Percentiles rank a stretch among this genome's conserved stretches.
phyloP scores from a whole-genome alignment of 2,888 invertebrate genomes.

The Cephonodes hylas region DNA sequence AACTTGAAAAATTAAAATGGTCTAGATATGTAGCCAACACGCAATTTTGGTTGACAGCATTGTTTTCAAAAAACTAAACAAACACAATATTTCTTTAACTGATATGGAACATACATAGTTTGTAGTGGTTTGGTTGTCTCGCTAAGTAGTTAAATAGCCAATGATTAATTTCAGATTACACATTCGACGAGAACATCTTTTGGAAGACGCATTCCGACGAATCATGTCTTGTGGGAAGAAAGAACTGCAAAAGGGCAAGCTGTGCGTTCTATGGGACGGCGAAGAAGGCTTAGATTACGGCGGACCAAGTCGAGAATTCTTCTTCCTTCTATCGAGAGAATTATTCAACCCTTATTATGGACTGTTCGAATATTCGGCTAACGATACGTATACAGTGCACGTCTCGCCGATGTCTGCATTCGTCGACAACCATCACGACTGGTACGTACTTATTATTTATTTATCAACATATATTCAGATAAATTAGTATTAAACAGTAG shows the following conservation, averaged over 20 bases:
- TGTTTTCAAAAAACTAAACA: no score
- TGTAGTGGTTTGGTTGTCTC: no score
- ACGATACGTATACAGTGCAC: slow-evolving; percentile 98
- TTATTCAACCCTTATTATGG: slow-evolving; percentile 99
- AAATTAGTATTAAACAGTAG: no score
- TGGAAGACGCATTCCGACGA: slow-evolving; percentile 97
- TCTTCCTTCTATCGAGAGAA: slow-evolving; percentile 97
- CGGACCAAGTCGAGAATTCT: slow-evolving; percentile 98
- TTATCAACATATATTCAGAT: no score
- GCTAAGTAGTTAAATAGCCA: neutral
- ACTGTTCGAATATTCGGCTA: slow-evolving; percentile 98
- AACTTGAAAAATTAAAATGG: no score
- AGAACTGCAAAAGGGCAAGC: slow-evolving; percentile 95
- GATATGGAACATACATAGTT: no score
- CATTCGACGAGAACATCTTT: slow-evolving; percentile 94
- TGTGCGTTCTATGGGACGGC: slow-evolving; percentile 96
- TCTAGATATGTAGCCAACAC: no score
- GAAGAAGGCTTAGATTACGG: slow-evolving; percentile 99
- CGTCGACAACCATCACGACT: slow-evolving; percentile 98
- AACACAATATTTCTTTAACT: no score
- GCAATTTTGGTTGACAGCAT: no score
- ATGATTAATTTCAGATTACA: slow-evolving; percentile 84
- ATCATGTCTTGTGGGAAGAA: slow-evolving; percentile 98
- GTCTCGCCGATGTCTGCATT: slow-evolving; percentile 97
- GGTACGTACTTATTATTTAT: slow-evolving; percentile 84